Conservation (phyloP, 2,113 vertebrate species). For the Elaphurus davidianus region DNA sequence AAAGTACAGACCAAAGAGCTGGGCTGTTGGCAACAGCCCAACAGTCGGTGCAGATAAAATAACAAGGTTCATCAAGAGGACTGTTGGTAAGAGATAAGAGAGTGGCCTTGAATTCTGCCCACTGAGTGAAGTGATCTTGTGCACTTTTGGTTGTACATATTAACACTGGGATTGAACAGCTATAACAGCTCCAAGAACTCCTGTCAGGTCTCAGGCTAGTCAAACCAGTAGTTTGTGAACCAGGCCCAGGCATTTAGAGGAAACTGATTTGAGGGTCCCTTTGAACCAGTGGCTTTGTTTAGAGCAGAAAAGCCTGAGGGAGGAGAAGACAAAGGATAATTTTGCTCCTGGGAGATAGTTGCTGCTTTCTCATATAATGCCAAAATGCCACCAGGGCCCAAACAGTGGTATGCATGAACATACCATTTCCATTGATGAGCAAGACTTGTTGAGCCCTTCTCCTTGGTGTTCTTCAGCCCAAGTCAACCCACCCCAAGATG, state of each 20-base stretch:
- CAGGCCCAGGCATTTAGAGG: neutral
- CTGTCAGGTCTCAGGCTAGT: neutral
- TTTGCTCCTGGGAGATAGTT: neutral
- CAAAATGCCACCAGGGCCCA: neutral
- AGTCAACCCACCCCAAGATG: neutral
- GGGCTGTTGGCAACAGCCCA: neutral
- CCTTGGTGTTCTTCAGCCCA: neutral
- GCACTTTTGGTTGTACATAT: neutral
- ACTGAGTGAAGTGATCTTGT: neutral
- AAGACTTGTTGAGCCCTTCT: neutral
- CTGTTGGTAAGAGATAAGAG: neutral
- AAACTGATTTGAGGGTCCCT: neutral
- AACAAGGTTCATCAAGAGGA: neutral
- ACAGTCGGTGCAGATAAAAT: neutral
- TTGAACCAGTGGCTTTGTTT: neutral
- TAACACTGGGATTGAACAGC: neutral
- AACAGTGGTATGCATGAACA: neutral
- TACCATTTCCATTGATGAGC: neutral
- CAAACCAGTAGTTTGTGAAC: neutral
- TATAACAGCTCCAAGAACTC: neutral
- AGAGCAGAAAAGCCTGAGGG: neutral
- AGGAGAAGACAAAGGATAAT: neutral
- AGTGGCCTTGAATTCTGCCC: constrained; percentile 4
- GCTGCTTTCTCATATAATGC: neutral
- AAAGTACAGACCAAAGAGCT: neutral